Evolutionary conservation across 2,797 vertebrate species (phyloP), one percentile per base, ranked within the genome.

Genomic region (Triplophysa bombifrons): DNA sequence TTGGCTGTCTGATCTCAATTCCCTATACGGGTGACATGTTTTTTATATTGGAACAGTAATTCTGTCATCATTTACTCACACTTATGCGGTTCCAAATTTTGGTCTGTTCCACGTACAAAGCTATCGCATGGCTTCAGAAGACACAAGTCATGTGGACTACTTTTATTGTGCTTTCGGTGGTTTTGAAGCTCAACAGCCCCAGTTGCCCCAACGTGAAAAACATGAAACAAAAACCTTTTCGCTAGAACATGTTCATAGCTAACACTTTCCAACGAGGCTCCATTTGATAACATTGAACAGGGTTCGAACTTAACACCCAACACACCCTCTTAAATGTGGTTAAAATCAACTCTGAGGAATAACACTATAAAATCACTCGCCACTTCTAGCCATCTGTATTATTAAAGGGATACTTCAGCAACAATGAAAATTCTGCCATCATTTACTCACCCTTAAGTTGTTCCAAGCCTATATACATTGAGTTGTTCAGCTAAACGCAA

Each of bases 71-170:
- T 46, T 61, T 19, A 73, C 16, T 48, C 56, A 58, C 56, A 3
- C 30, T 6, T 74, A 41, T 74, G 61, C 53, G 3, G 30, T 53
- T 75, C 30, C 48, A 66, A 66, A 75, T 51, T 41, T 44, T 13
- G 46, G n/a, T 65, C 14, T 65, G 25, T 75, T 20, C 13, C n/a
- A 56, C 6, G 12, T 12, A 19, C 61, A 75, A 65, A 66, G 48
- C 14, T 65, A 10, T 51, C 27, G 10, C 53, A 27, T 2, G 2
- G 38, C 63, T 55, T 65, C 48, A 66, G 30, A 66, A 4, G 14
- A 38, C 20, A 66, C 16, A 65, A 74, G 48, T 44, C 10, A 44
- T 14, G 38, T 44, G 63, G n/a, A 53, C n/a, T 55, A 65, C 30
- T 65, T 55, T 64, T 53, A 65, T 22, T 19, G 5, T 38, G 1